Base-by-base conservation (phyloP, 1,140 invertebrate species). In the Ceratina calcarata region DNA sequence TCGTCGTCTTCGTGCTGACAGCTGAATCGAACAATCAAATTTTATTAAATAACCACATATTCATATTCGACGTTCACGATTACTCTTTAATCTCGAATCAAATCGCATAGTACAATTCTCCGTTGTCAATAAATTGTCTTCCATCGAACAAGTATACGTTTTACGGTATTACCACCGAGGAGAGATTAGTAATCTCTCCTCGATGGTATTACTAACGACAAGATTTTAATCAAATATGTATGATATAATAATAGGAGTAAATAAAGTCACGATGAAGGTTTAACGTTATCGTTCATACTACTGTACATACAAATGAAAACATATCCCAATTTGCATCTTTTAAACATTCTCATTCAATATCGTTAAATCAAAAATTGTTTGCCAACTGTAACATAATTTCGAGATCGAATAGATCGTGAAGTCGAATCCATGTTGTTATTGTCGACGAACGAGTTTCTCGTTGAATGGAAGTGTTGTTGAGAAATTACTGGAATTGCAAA, bases 1-100 rank as follows among this genome's bases (percentile, higher is more conserved):
- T 85, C 85, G 85, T 86, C 84, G 78, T 86, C 85, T 74, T 84
- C 82, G 85, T 84, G 81, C 78, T 81, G 85, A 71, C 82, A 84
- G 78, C 81, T 67, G 71, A 85, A 85, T 82, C 74, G 82, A 84
- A 76, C 72, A 69, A 65, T 81, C 78, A 62, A 72, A 85, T 81
- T 75, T 68, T 53, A 81, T 85, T 69, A 60, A 70, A 73, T 78
- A 62, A 69, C 24, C 13, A 57, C 37, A 45, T 53, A 67, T 61
- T 27, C 20, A 49, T 66, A 71, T 72, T 77, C 24, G 65, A 58
- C 32, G n/a, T 49, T 80, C 72, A 80, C 62, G 82, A 80, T 81
- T 75, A 55, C 45, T 60, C 57, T 64, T 69, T 53, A n/a, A 62
- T 78, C 71, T 60, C 71, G 70, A 72, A 16, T 55, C 72, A 20